A percentile compares a stretch with the other conserved stretches of the same genome.
Evolutionary conservation across 2,888 invertebrate genomes (phyloP).

Genomic region (Trachelus iudaicus): DNA sequence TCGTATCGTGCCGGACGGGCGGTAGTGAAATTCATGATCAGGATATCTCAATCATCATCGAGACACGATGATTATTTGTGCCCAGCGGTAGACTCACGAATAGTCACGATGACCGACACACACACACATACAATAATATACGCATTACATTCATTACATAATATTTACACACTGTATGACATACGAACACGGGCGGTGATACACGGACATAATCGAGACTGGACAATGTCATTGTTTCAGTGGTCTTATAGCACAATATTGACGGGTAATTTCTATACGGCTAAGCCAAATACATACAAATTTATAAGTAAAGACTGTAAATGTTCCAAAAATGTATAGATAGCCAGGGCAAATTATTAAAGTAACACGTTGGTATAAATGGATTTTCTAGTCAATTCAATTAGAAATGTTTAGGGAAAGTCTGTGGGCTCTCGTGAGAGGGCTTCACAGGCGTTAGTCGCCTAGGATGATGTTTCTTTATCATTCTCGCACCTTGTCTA

Average conservation of each 20-base stretch:
- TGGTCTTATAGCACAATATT: constrained; percentile 49
- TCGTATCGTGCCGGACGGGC: constrained; percentile 45
- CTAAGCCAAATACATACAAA: constrained; percentile 26
- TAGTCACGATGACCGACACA: constrained; percentile 2
- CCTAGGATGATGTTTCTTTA: neutral
- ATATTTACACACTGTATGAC: constrained; percentile 10
- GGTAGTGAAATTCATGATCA: constrained; percentile 47
- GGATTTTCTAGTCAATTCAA: constrained; percentile 55
- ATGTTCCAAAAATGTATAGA: constrained; percentile 52
- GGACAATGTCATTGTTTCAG: constrained; percentile 37
- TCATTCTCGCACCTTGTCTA: neutral
- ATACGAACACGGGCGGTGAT: constrained; percentile 6
- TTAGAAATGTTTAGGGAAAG: neutral
- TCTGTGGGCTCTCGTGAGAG: neutral
- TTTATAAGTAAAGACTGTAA: constrained; percentile 50
- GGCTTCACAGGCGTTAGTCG: neutral
- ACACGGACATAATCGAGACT: constrained; percentile 7
- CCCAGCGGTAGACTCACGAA: constrained; percentile 23
- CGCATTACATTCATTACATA: constrained; percentile 28
- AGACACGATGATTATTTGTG: neutral
- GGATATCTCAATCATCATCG: neutral
- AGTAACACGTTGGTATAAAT: constrained; percentile 26
- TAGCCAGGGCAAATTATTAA: constrained; percentile 32
- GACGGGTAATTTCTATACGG: constrained; percentile 51
- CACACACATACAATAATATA: constrained; percentile 16